Evolutionary conservation across 2,888 invertebrate genomes (phyloP), one percentile per base, ranked within the genome.

Genomic region (Dryadula phaetusa): DNA sequence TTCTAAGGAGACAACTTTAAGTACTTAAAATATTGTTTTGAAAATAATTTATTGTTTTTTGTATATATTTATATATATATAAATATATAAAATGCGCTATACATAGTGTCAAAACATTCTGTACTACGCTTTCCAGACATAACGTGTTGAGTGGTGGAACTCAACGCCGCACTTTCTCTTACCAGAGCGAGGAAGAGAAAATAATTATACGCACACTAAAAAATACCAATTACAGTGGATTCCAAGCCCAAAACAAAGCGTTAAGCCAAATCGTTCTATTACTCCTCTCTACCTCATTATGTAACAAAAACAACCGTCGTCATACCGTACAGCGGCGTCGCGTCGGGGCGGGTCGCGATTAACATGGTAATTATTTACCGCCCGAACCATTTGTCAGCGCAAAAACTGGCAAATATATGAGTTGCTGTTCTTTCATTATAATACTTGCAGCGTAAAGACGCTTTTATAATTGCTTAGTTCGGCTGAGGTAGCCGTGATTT

Each of bases 281-380:
- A 58, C 42, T 56, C 40, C 42, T 60, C 58, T 52, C 52, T 60
- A 52, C 60, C 65, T 65, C 60, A 60, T 65, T 60, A 60, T 42
- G 58, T 52, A 37, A 62, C 62, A 54, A 56, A 54, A 61, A 54
- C 64, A 49, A 61, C 47, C 49, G 64, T 20, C 61, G 54, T 56
- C 28, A 32, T 18, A 8, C 6, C 37, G 12, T 34, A 34, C 7
- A 5, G 32, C 8, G 8, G 53, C 49, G 44, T n/a, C n/a, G 65
- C 6, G 1, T 49, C 60, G 34, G 34, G 58, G 66, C 25, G 40
- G 52, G 60, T 34, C 68, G 77, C 78, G 77, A 82, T 82, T 79
- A 81, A 76, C 77, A 72, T 72, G 66, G 75, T 77, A 75, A 82
- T 80, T 78, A 77, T 76, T 77, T 74, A 76, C 72, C 69, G 75